phyloP scores from a whole-genome alignment of 1,140 invertebrate species.

The Pseudachorutes palmiensis region DNA sequence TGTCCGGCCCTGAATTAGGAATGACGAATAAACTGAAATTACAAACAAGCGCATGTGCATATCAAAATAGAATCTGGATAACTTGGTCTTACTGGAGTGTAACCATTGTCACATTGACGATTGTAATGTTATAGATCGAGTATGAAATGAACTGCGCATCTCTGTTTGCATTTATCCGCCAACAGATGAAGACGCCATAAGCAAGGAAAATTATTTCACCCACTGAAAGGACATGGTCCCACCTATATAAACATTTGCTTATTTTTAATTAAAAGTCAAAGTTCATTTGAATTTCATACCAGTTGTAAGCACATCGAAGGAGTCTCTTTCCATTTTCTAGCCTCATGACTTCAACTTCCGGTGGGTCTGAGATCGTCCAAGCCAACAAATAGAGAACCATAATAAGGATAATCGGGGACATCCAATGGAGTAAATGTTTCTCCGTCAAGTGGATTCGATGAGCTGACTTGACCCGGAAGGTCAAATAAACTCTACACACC shows the following conservation, averaged over 20 bases:
- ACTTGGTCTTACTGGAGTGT: slow-evolving; percentile 68
- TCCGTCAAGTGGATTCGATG: slow-evolving; percentile 88
- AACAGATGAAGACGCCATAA: slow-evolving; percentile 83
- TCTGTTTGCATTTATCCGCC: slow-evolving; percentile 39
- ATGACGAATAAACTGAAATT: slow-evolving; percentile 65
- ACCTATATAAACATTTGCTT: slow-evolving; percentile 22
- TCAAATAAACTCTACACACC: slow-evolving; percentile 70
- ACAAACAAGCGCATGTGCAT: neutral
- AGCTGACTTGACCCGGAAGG: slow-evolving; percentile 86
- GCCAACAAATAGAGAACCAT: slow-evolving; percentile 79
- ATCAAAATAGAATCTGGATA: neutral
- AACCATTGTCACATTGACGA: slow-evolving; percentile 82
- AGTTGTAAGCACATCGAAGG: slow-evolving; percentile 80
- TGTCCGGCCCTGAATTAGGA: slow-evolving; percentile 73
- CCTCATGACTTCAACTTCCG: slow-evolving; percentile 63
- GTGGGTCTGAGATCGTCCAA: slow-evolving; percentile 77
- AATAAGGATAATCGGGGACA: slow-evolving; percentile 53
- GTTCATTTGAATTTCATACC: slow-evolving; percentile 55
- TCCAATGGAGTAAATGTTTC: slow-evolving; percentile 80
- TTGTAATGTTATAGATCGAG: slow-evolving; percentile 86
- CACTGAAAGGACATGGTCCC: slow-evolving; percentile 34
- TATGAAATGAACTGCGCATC: slow-evolving; percentile 84
- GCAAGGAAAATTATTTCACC: slow-evolving; percentile 79
- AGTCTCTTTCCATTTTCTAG: slow-evolving; percentile 68
- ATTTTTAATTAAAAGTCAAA: slow-evolving; percentile 11